Base-by-base conservation (phyloP, 2,888 invertebrate species). In the Oscheius myriophilus region DNA sequence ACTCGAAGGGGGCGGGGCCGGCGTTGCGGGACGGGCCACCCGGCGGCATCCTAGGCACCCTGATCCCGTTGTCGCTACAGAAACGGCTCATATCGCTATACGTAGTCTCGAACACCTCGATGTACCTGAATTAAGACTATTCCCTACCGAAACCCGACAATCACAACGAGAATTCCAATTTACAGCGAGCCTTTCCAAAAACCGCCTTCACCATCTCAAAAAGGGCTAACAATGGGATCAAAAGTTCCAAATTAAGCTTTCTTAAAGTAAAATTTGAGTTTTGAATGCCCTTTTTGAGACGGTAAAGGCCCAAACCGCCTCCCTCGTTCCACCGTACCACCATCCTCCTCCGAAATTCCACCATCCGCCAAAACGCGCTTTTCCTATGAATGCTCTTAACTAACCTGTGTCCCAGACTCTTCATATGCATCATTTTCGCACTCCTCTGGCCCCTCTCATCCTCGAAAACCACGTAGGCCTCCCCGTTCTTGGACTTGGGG, bases 41-140 rank as follows among this genome's bases (percentile, higher is more conserved):
- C n/a, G 46, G 49, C 9, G 68, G 58, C 12, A 42, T 43, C n/a
- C 62, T 25, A 16, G 74, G 76, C 14, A 71, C 58, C 21, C 69
- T 57, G 14, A 74, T 61, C 2, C 63, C 58, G 39, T 71, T 74
- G 2, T 74, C 72, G 14, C 72, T 69, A 18, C 70, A 71, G 55
- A 73, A 75, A 41, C 68, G 57, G 14, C 49, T 18, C 58, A 75
- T 66, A 43, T 78, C 78, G 1, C 69, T 64, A 18, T 64, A 63
- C 6, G 71, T 55, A 4, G 78, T 69, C 46, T 73, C 71, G 61
- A 78, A 78, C 11, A 78, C 73, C 63, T 78, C 78, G 54, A 78
- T 78, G 65, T 78, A 78, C 68, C 72, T 72, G 52, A 53, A 72
- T 43, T 33, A 33, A 33, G 14, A 45, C 51, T 46, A 45, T 58